phyloP scores from a whole-genome alignment of 1,140 invertebrate species.

The Solenopsis fugax region DNA sequence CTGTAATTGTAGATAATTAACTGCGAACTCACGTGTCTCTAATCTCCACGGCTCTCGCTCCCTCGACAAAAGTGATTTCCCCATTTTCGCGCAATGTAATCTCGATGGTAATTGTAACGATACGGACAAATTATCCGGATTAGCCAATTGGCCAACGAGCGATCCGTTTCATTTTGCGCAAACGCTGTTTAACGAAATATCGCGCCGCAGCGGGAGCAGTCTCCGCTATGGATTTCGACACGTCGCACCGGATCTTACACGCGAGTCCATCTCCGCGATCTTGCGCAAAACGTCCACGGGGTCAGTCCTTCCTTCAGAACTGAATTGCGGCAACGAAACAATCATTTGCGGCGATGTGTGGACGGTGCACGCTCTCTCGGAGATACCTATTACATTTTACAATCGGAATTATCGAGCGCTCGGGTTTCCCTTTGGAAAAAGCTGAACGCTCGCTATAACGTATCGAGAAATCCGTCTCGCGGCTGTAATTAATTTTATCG shows the following conservation, averaged over 20 bases:
- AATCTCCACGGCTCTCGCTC: background rate
- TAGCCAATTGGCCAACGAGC: constrained; percentile 7
- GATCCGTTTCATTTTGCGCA: constrained; percentile 38
- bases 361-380: background rate
- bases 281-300: constrained; percentile 24
- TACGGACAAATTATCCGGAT: constrained; percentile 13
- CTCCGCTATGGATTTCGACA: constrained; percentile 35
- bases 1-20: constrained; percentile 21
- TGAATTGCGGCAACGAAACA: constrained; percentile 39
- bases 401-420: constrained; percentile 24
- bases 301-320: constrained; percentile 1
- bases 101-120: constrained; percentile 14
- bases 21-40: background rate
- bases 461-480: background rate
- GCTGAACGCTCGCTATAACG: background rate
- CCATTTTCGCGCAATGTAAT: background rate
- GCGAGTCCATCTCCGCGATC: constrained; percentile 15
- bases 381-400: background rate
- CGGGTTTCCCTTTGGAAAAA: background rate
- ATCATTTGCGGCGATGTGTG: constrained; percentile 1
- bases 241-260: constrained; percentile 23
- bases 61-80: background rate
- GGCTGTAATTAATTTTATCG: constrained; percentile 24
- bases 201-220: background rate
- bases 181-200: constrained; percentile 37